Evolutionary conservation across 2,113 vertebrate species (phyloP), one percentile per base, ranked within the genome.

Genomic region (Pollimyrus isidori): DNA sequence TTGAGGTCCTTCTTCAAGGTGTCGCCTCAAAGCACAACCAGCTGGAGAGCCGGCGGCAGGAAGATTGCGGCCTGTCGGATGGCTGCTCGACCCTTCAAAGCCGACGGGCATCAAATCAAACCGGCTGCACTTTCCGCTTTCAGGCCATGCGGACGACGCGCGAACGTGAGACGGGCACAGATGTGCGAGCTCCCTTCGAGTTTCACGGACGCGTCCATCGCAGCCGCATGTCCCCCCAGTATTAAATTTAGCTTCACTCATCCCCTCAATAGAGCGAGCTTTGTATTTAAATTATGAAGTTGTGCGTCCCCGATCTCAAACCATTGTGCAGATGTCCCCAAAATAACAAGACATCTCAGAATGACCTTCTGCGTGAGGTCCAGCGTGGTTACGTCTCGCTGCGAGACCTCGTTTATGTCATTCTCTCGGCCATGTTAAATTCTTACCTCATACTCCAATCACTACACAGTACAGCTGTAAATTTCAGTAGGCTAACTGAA

Each of bases 1-100:
- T 80, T 80, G 73, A 80, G 73, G 73, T 80, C 35, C 73, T 80
- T 80, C 73, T 80, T 80, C 35, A 80, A 80, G 73, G 73, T 80
- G 11, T 80, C 17, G 35, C 35, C 73, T 80, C 35, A 80, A 80
- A 80, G 35, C 73, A 42, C 30, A 42, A 19, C 15, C 73, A 80
- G 73, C 35, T 35, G 73, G 30, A 80, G 35, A 80, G 73, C 73
- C 35, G 0, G 73, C 30, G 15, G 73, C 73, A 1, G 35, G 73
- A 80, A 76, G 69, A 76, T 39, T 3, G 69, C 30, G 4, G 35
- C 30, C 69, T 1, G 35, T 19, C 69, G 73, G 30, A 42, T 17
- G 35, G 35, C 73, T 3, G 73, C 35, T 42, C 35, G 73, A 19
- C 35, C 73, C 73, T 73, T 42, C 73, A 80, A 39, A 80, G 73